phyloP scores from a whole-genome alignment of 2,113 vertebrate species.

The Chaetura pelagica region DNA sequence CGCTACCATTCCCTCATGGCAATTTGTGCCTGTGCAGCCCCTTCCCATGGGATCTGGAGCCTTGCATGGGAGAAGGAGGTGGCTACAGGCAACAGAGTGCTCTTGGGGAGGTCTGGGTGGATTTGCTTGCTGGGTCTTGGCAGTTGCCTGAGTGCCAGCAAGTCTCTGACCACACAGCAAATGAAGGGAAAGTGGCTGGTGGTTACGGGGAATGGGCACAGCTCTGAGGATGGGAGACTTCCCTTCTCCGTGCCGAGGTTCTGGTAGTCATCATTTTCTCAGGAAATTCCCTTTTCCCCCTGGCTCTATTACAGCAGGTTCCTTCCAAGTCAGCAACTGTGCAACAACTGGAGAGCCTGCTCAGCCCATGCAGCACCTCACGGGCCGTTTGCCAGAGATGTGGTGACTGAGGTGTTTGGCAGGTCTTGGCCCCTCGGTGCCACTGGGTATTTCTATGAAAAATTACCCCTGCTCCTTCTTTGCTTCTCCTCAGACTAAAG shows the following conservation, averaged over 20 bases:
- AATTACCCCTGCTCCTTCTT: conserved; percentile 9
- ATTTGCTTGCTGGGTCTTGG: background rate
- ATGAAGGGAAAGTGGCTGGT: background rate
- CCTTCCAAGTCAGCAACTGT: background rate
- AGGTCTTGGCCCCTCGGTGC: background rate
- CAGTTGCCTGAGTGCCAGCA: background rate
- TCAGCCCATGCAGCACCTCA: rapidly evolving
- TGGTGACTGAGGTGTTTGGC: background rate
- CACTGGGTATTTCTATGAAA: background rate
- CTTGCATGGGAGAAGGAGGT: background rate
- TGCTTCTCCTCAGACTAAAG: conserved; percentile 12
- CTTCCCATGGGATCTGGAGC: background rate
- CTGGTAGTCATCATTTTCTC: background rate
- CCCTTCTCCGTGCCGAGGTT: rapidly evolving
- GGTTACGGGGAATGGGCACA: background rate
- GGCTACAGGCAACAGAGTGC: background rate
- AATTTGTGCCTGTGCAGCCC: background rate
- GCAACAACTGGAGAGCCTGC: background rate
- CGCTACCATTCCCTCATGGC: rapidly evolving
- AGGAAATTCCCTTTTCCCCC: background rate
- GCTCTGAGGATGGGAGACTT: background rate
- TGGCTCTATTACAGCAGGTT: background rate
- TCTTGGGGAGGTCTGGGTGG: rapidly evolving
- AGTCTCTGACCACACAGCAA: background rate
- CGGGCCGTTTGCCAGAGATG: background rate